Evolutionary conservation across 2,888 invertebrate genomes (phyloP), one percentile per base, ranked within the genome.

Genomic region (Metellina segmentata): DNA sequence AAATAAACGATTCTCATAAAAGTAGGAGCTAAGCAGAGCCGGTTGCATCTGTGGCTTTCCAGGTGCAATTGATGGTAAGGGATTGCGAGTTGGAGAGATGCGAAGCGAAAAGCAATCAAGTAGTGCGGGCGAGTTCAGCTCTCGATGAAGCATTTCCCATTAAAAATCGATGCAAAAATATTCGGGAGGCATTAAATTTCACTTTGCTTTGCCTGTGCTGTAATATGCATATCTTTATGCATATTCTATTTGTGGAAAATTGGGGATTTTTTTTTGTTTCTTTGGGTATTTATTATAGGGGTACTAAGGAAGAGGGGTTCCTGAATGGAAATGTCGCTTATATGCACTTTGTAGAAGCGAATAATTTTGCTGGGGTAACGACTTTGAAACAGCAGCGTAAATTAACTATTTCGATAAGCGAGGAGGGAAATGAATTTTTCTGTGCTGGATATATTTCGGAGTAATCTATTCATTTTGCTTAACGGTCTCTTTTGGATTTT

Each of bases 151-250:
- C 77, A 51, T 19, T 49, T 53, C 79, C 81, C 87, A 87, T 87
- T 87, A 79, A 87, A 87, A 87, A 87, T 87, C 81, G 72, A 87
- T 87, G 87, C 87, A 70, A 72, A 78, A 87, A 81, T 87, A 78
- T 87, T 87, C 87, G 19, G 72, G n/a, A 72, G 51, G 79, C 71
- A 87, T 87, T 87, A 79, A 87, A 87, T 79, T 87, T 87, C 87
- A 87, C 78, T 87, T 87, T 87, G 70, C 87, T 20, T 6, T 13
- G 48, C 51, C 71, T 69, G 70, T 71, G 19, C 51, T n/a, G 52
- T 71, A 71, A 49, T 19, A 61, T 75, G 85, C 85, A 85, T 74
- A 85, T 85, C 85, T 85, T 85, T 75, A 85, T 85, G 74, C 74
- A 74, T 53, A 74, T 85, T 75, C 85, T 53, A 74, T 85, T 85